These are phyloP conservation scores for Koerneria pararmatus DNA, from an alignment of 2,888 invertebrate species.

Conservation along the genomic window DNA sequence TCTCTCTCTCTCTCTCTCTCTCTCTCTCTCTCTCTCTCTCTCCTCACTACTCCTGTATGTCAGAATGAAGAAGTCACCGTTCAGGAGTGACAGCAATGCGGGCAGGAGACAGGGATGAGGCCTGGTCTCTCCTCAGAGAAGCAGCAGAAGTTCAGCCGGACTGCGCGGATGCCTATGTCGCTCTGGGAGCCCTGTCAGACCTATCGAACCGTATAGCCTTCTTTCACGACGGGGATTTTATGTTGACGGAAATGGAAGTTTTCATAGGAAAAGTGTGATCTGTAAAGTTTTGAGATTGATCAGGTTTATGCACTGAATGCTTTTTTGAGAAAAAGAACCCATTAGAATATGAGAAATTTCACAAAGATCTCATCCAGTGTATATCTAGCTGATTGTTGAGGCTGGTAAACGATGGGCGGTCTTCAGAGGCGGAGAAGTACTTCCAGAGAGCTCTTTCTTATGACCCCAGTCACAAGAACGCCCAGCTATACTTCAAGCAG, in stretches of 20 bases:
- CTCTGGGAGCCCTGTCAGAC: slow-evolving; percentile 17
- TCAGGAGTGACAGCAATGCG: slow-evolving; percentile 15
- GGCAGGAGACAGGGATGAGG: slow-evolving; percentile 3
- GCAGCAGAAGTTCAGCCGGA: slow-evolving; percentile 11
- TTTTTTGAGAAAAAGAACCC: too few species aligned
- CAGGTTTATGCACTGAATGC: too few species aligned
- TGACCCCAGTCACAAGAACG: slow-evolving; percentile 16
- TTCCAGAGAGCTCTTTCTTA: slow-evolving; percentile 17
- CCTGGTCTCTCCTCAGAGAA: slow-evolving; percentile 17
- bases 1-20: too few species aligned
- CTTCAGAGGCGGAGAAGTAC: slow-evolving; percentile 15
- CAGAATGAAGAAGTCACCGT: too few species aligned
- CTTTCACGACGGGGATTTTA: too few species aligned
- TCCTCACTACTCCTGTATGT: too few species aligned
- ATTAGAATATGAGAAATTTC: background rate
- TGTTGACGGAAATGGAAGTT: too few species aligned
- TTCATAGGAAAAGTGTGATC: too few species aligned
- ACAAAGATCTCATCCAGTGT: background rate
- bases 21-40: too few species aligned
- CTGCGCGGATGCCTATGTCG: slow-evolving; percentile 19
- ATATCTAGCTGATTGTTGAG: background rate
- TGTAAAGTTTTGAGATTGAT: too few species aligned
- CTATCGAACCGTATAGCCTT: too few species aligned
- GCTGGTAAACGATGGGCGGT: slow-evolving; percentile 17
- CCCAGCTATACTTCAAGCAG: slow-evolving; percentile 18